Base-by-base conservation (phyloP, 1,140 invertebrate species). In the Drosophila pectinifera region DNA sequence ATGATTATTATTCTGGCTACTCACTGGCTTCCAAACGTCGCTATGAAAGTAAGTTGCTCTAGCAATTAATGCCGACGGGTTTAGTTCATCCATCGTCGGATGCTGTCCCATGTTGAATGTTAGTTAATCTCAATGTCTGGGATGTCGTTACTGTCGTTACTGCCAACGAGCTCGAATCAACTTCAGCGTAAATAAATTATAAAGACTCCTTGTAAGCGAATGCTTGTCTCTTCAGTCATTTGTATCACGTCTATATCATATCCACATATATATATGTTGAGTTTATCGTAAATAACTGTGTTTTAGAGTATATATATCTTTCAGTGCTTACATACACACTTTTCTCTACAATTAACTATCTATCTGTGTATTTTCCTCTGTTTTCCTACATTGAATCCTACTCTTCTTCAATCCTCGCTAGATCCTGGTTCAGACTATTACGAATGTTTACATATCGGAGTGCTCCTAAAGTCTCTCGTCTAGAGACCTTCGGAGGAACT, bases 1-100 rank as follows among this genome's bases (percentile, higher is more conserved):
- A 91, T 76, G 91, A 91, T 83, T 79, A 92, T 80, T 89, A 90
- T 89, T 90, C 91, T 39, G 73, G 83, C 69, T 90, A 91, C 59
- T 91, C 89, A 26, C 57, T 64, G 74, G 63, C 81, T 41, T 76
- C 88, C 20, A 77, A 65, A 58, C 85, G 81, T 55, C 91, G 84
- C 55, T 68, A 75, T 67, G 91, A 92, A 90, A 67, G 91, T 92
- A 92, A 92, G 91, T 92, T 83, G 13, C 42, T 46, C 59, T 7
- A 22, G 22, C 10, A 38, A 64, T 16, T 18, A 31, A 7, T 18
- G 34, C n/a, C n/a, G n/a, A n/a, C n/a, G n/a, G n/a, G n/a, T n/a
- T n/a, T n/a, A n/a, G n/a, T 5, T n/a, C 13, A 13, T 43, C 42
- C 49, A 26, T 22, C 38, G 57, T 18, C 31, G 46, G 72, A 58